A percentile compares a stretch with the other conserved stretches of the same genome.
Evolutionary conservation across 2,113 vertebrate species (phyloP).

Genomic region (Entelurus aequoreus): DNA sequence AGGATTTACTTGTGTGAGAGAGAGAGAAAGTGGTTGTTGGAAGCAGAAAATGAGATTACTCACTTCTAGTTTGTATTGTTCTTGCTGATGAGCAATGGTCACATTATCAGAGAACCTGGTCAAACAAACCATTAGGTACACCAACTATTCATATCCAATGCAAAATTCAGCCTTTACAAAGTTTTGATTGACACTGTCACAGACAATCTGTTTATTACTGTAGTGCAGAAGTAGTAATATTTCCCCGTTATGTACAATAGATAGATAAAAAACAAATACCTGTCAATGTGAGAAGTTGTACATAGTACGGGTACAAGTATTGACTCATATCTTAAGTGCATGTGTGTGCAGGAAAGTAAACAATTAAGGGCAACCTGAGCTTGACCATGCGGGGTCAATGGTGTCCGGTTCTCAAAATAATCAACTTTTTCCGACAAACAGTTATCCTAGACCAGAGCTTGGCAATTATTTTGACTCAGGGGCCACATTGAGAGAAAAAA

Average conservation of each 20-base stretch:
- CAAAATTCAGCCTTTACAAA: not conserved
- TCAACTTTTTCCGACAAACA: not conserved
- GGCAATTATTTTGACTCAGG: too few species aligned
- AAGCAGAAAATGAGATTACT: constrained; percentile 63
- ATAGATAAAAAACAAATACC: too few species aligned
- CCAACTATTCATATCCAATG: not conserved
- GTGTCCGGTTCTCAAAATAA: constrained; percentile 48
- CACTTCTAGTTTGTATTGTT: constrained; percentile 42
- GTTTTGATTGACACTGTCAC: not conserved
- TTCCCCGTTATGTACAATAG: too few species aligned
- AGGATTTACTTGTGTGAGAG: constrained; percentile 35
- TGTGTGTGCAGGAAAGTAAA: not conserved
- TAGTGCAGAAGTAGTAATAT: too few species aligned
- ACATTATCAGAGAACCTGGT: constrained; percentile 11
- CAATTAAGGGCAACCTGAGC: constrained; percentile 45
- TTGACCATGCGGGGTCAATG: constrained; percentile 2
- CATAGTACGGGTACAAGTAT: not conserved
- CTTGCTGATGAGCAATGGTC: constrained; percentile 32
- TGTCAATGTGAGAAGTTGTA: too few species aligned
- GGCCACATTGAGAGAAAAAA: too few species aligned
- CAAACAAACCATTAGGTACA: not conserved
- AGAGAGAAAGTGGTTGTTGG: constrained; percentile 43
- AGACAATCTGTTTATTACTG: not conserved
- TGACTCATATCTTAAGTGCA: not conserved
- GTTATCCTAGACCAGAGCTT: too few species aligned